Conservation (phyloP, 2,888 invertebrate species). For the Alsophila aescularia region DNA sequence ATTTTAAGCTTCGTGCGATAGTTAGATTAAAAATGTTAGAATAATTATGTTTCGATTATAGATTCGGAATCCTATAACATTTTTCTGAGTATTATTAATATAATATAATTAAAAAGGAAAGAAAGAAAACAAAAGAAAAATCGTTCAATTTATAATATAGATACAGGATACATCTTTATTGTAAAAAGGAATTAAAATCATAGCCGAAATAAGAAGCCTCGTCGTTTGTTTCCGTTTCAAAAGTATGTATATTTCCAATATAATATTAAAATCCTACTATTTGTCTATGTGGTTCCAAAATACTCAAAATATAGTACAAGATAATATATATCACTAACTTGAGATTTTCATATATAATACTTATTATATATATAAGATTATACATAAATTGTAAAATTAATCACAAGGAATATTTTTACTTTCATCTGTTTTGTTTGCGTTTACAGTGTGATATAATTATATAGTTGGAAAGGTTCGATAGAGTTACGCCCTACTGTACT, state of each 20-base stretch:
- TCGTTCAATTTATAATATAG: neutral
- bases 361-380: slow-evolving; percentile 30
- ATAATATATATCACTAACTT: slow-evolving; percentile 16
- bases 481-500: slow-evolving; percentile 4
- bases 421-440: neutral
- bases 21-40: no score
- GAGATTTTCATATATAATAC: slow-evolving; percentile 5
- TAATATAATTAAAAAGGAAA: neutral
- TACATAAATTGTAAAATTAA: slow-evolving; percentile 18
- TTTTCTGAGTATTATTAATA: no score
- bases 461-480: slow-evolving; percentile 7
- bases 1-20: no score
- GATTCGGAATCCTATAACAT: no score
- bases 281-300: slow-evolving; percentile 26
- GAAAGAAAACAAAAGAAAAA: slow-evolving; percentile 3
- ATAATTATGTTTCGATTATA: no score
- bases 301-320: slow-evolving; percentile 28
- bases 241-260: slow-evolving; percentile 72
- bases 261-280: slow-evolving; percentile 43
- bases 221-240: slow-evolving; percentile 56
- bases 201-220: slow-evolving; percentile 65
- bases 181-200: slow-evolving; percentile 31
- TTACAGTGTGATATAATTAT: neutral
- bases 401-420: neutral
- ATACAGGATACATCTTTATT: slow-evolving; percentile 74